Percentiles rank a stretch among this genome's conserved stretches.
Conservation (phyloP, 2,888 invertebrate species). For the Chrysolina haemoptera region DNA sequence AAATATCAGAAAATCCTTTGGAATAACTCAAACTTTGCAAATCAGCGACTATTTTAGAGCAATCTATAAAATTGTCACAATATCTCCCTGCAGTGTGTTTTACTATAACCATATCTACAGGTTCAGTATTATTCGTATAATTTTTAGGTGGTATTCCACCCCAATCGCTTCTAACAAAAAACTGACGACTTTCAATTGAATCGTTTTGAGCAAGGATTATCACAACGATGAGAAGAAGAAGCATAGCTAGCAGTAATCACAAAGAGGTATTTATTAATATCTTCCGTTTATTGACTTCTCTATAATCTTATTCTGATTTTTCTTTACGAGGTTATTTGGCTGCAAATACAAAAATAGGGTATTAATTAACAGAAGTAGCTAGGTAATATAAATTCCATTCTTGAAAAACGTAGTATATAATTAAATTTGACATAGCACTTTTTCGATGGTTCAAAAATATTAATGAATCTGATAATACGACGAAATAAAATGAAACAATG, state of each 20-base stretch:
- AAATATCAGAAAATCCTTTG: conserved; percentile 68
- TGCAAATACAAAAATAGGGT: neutral
- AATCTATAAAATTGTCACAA: conserved; percentile 68
- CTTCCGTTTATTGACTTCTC: neutral
- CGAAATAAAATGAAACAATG: too few species aligned
- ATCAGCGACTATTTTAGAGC: conserved; percentile 71
- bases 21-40: conserved; percentile 67
- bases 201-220: neutral
- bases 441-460: too few species aligned
- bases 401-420: too few species aligned
- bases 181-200: conserved; percentile 12
- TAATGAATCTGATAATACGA: too few species aligned
- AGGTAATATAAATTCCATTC: too few species aligned
- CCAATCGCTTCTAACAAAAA: conserved; percentile 68
- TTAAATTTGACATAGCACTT: too few species aligned
- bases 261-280: neutral
- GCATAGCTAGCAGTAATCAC: conserved; percentile 3
- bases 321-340: conserved; percentile 15
- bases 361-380: neutral
- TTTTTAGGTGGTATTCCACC: conserved; percentile 73
- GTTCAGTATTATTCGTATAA: conserved; percentile 18
- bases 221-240: neutral
- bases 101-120: conserved; percentile 66
- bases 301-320: conserved; percentile 2
- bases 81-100: conserved; percentile 72